Evolutionary conservation across 2,113 vertebrate species (phyloP).

Genomic region (Arizona elegans): DNA sequence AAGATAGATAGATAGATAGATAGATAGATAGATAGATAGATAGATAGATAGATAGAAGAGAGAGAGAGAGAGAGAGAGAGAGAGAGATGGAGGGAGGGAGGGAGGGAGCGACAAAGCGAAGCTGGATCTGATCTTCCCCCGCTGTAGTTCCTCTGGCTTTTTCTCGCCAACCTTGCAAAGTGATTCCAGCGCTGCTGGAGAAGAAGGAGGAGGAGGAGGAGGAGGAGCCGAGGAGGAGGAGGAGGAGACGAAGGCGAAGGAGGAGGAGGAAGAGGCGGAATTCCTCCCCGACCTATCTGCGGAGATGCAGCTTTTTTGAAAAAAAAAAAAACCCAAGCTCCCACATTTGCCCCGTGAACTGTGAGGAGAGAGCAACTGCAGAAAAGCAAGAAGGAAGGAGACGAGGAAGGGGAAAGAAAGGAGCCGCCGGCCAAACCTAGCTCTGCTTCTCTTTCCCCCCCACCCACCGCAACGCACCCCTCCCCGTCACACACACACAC

Average conservation of each 20-base stretch:
- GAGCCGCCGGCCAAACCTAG: conserved; percentile 15
- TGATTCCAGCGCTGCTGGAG: conserved; percentile 56
- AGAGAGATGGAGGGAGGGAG: not conserved
- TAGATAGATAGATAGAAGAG: too few relatives aligned
- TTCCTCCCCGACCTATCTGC: conserved; percentile 34
- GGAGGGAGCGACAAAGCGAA: not conserved
- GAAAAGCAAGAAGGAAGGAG: not conserved
- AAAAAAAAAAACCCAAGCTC: conserved; percentile 49
- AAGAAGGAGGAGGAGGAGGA: conserved; percentile 27
- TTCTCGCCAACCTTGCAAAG: conserved; percentile 60
- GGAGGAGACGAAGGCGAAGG: conserved; percentile 40
- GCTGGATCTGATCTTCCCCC: conserved; percentile 1
- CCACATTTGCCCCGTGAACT: conserved; percentile 75
- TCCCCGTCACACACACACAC: too few relatives aligned
- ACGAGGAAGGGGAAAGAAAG: conserved; percentile 47
- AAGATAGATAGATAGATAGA: too few relatives aligned
- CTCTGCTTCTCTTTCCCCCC: conserved; percentile 41
- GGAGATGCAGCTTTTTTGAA: conserved; percentile 56
- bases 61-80: not conserved
- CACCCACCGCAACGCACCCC: not conserved
- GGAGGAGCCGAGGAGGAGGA: conserved; percentile 28
- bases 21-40: too few relatives aligned
- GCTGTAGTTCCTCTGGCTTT: conserved; percentile 42
- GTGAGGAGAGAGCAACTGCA: conserved; percentile 62
- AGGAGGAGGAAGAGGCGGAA: conserved; percentile 56